Evolutionary conservation across 2,888 invertebrate genomes (phyloP).

Genomic region (Nomada hirtipes): DNA sequence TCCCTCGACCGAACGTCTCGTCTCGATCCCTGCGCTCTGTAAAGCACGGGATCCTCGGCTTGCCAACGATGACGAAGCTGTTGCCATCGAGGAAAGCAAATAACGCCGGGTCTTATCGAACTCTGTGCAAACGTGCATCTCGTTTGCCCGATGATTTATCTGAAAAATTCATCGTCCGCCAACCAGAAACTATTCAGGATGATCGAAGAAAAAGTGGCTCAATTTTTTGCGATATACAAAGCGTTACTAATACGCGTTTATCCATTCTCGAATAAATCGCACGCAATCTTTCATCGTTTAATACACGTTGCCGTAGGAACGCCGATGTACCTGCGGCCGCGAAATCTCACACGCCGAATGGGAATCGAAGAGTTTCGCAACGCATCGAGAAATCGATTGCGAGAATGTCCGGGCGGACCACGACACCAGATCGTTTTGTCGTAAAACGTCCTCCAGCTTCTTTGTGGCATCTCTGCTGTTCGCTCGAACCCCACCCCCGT

Average conservation of each 20-base stretch:
- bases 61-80: conserved; percentile 66
- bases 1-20: conserved; percentile 40
- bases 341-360: background rate
- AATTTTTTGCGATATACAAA: background rate
- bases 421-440: conserved; percentile 69
- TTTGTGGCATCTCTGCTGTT: conserved; percentile 13
- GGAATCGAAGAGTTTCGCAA: background rate
- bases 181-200: conserved; percentile 9
- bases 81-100: conserved; percentile 65
- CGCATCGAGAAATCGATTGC: conserved; percentile 1
- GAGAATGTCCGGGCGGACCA: background rate
- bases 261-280: conserved; percentile 1
- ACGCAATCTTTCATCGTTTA: background rate
- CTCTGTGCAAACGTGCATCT: conserved; percentile 44
- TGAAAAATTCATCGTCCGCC: conserved; percentile 44
- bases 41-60: conserved; percentile 56
- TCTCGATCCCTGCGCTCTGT: conserved; percentile 37
- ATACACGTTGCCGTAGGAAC: background rate
- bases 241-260: conserved; percentile 6
- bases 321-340: background rate
- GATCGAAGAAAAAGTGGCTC: background rate
- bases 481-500: conserved; percentile 23
- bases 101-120: conserved; percentile 54
- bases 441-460: conserved; percentile 65
- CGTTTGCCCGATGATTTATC: conserved; percentile 36